Conservation (phyloP, 2,113 vertebrate species). For the Scomber japonicus region DNA sequence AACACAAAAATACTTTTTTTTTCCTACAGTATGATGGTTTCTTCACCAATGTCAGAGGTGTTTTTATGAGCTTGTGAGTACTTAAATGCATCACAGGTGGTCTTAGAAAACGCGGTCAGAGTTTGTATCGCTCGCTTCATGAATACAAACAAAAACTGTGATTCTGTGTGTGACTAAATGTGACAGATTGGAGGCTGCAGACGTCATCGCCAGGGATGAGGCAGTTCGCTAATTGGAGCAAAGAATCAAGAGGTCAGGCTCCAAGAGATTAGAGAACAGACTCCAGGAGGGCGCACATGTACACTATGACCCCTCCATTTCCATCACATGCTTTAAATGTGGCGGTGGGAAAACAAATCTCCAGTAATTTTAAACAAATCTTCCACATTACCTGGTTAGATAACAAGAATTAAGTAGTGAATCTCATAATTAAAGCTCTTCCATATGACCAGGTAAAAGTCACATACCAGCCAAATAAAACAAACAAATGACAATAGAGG, state of each 20-base stretch:
- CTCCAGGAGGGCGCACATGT: slow-evolving; percentile 35
- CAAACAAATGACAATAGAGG: not conserved
- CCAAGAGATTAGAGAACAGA: slow-evolving; percentile 69
- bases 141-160: not conserved
- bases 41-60: not conserved
- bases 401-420: slow-evolving; percentile 3
- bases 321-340: slow-evolving; percentile 15
- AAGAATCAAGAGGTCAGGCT: slow-evolving; percentile 70
- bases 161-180: slow-evolving; percentile 20
- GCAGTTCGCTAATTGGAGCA: slow-evolving; percentile 68
- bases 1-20: not conserved
- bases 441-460: not conserved
- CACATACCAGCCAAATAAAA: not conserved
- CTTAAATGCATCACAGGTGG: not conserved
- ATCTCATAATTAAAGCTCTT: not conserved
- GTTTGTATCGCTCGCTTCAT: not conserved
- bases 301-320: not conserved
- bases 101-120: not conserved
- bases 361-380: not conserved
- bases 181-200: slow-evolving; percentile 52
- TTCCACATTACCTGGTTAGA: not conserved
- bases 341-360: not conserved
- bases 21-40: not conserved
- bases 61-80: not conserved
- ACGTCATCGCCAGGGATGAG: slow-evolving; percentile 62